Base-by-base conservation (phyloP, 2,888 invertebrate genomes). In the Chrysolina oricalcia region DNA sequence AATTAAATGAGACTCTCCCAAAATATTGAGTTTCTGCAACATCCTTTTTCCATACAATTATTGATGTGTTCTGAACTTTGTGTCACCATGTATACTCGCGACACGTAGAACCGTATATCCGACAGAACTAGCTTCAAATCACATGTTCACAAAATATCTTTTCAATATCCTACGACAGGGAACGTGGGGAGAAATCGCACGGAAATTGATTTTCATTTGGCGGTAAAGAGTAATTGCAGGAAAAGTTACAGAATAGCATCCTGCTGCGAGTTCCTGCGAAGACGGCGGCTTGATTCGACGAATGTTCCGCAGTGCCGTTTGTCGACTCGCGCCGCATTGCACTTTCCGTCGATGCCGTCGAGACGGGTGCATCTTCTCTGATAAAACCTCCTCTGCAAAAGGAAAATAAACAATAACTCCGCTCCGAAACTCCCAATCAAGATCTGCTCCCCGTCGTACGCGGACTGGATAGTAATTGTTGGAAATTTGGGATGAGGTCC, bases 141-240 rank as follows among this genome's bases (percentile, higher is more conserved):
- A 66, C 70, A 65, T 70, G 46, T 69, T 66, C 70, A 46, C 27
- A 74, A 72, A 77, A 75, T 71, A 69, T 73, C 72, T 63, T 70
- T 80, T 77, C 77, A 78, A 74, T 74, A 75, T 76, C 64, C 77
- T 80, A 78, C 79, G 77, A 74, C 76, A 67, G 76, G 76, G 79
- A 79, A 75, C 79, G 80, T 80, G 81, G 78, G 84, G 84, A 85
- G 85, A 86, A 87, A 85, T 87, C 82, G 85, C 81, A 83, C 86
- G 86, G 87, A 87, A 87, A 87, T 87, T 86, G 86, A 86, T 86
- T 86, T 86, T 85, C 85, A 86, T 86, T 86, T 83, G 82, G 83
- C 80, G 82, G 84, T 82, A 82, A 84, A 82, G 84, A 85, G 85
- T 86, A 86, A 86, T 86, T 87, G 87, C 86, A 83, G 83, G 81